Evolutionary conservation across 2,888 invertebrate species (phyloP), one percentile per base, ranked within the genome.

Genomic region (Kryphioiulus occultus): DNA sequence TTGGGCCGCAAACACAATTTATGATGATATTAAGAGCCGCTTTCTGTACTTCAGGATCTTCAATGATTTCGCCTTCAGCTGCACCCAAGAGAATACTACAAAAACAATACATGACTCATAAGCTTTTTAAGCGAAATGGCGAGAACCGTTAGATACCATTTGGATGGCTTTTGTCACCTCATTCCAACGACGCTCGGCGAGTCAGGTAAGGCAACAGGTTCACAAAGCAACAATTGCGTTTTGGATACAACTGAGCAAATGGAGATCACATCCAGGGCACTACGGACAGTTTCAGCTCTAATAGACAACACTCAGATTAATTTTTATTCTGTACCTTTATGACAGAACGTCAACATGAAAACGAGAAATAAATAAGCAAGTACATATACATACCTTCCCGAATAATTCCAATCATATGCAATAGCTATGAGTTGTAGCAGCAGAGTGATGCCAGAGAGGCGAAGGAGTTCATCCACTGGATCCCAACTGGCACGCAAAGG

Each of bases 1-100:
- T 94, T 0, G 98, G 98, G 1, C 97, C 97, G 92, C 98, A 98
- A 0, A 98, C 97, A 92, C 98, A 98, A 92, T 98, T 98, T 87
- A 97, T 96, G 88, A 99, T 94, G 30, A 98, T 96, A 90, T 96
- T 95, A 0, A 99, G 93, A 0, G 99, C 98, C 0, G 98, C 95
- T 86, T 91, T 92, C 90, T 92, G 92, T 17, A 92, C 92, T 53
- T 92, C 92, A n/a, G 92, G 90, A 91, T 98, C 98, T 1, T 95
- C 94, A 0, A 97, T 95, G 53, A 97, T 95, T 91, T 98, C 98
- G 0, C 98, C 98, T 91, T 98, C 97, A 0, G 98, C 97, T 32
- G 98, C 96, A 19, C 94, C 95, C 85, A 98, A 92, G 84, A 98
- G 94, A 68, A 97, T 95, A 91, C 96, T 96, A 90, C 17, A 3